Evolutionary conservation across 2,888 invertebrate species (phyloP).

Genomic region (Agonopterix alstromeriana): DNA sequence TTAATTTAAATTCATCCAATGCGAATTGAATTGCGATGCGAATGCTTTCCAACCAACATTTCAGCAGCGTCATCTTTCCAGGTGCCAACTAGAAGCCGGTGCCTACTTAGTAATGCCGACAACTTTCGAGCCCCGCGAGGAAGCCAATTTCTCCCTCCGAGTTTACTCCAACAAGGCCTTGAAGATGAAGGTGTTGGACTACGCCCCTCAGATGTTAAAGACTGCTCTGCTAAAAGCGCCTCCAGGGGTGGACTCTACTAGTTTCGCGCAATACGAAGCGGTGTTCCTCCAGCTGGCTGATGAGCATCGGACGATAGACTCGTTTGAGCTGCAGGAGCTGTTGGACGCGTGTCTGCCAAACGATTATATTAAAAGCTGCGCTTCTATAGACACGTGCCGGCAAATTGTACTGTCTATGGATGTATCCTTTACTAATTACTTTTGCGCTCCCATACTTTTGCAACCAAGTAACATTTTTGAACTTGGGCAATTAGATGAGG

Average conservation of each 20-base stretch:
- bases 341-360: constrained; percentile 94
- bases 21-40: constrained; percentile 4
- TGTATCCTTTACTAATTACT: constrained; percentile 79
- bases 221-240: constrained; percentile 87
- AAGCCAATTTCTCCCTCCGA: constrained; percentile 90
- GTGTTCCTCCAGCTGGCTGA: constrained; percentile 93
- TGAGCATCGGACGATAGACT: constrained; percentile 92
- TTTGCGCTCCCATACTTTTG: no score
- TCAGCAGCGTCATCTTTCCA: constrained; percentile 45
- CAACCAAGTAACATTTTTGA: no score
- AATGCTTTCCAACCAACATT: not conserved
- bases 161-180: constrained; percentile 87
- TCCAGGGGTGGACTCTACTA: constrained; percentile 80
- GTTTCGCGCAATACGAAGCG: constrained; percentile 91
- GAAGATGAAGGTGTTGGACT: constrained; percentile 84
- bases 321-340: constrained; percentile 93
- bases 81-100: constrained; percentile 87
- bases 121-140: constrained; percentile 93
- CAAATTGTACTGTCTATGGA: constrained; percentile 93
- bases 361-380: constrained; percentile 96
- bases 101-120: constrained; percentile 92
- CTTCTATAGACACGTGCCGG: constrained; percentile 93
- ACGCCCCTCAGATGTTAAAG: constrained; percentile 81
- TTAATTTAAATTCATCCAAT: not conserved
- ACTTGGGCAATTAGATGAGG: no score